Percentiles rank a stretch among this genome's conserved stretches.
Evolutionary conservation across 2,797 vertebrate species (phyloP).

Genomic region (Danio tinwini): DNA sequence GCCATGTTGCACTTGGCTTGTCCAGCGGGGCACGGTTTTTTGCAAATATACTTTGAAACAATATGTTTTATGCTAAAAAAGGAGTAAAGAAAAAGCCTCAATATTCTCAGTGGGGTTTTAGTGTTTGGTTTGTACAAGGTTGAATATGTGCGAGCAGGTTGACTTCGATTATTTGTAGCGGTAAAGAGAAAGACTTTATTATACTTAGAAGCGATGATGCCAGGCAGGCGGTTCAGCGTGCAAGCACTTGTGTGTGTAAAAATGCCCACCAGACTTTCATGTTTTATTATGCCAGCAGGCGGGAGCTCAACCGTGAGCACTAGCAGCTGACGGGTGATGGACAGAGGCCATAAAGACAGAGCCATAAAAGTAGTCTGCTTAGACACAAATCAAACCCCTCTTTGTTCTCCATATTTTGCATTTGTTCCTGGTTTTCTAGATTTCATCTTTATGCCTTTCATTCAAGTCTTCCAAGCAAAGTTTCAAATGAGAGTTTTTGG

Average conservation of each 20-base stretch:
- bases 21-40: neutral
- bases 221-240: slow-evolving; percentile 50
- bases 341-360: slow-evolving; percentile 66
- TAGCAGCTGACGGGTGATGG: slow-evolving; percentile 66
- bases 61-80: neutral
- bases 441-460: neutral
- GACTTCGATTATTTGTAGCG: slow-evolving; percentile 49
- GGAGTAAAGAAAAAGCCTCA: slow-evolving; percentile 20
- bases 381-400: slow-evolving; percentile 66
- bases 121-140: slow-evolving; percentile 43
- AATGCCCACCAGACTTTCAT: slow-evolving; percentile 65
- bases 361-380: slow-evolving; percentile 59
- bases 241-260: slow-evolving; percentile 42
- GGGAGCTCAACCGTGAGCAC: slow-evolving; percentile 64
- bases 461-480: slow-evolving; percentile 14
- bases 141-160: slow-evolving; percentile 42
- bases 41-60: slow-evolving; percentile 17
- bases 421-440: slow-evolving; percentile 60
- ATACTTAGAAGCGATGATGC: slow-evolving; percentile 63
- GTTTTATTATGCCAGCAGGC: slow-evolving; percentile 68
- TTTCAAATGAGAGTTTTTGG: neutral
- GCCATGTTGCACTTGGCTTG: slow-evolving; percentile 34
- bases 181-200: slow-evolving; percentile 62
- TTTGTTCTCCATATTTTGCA: slow-evolving; percentile 52
- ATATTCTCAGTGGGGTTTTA: slow-evolving; percentile 46